Percentiles rank a stretch among this genome's conserved stretches.
Evolutionary conservation across 1,140 invertebrate genomes (phyloP).

Genomic region (Chironomus tepperi): DNA sequence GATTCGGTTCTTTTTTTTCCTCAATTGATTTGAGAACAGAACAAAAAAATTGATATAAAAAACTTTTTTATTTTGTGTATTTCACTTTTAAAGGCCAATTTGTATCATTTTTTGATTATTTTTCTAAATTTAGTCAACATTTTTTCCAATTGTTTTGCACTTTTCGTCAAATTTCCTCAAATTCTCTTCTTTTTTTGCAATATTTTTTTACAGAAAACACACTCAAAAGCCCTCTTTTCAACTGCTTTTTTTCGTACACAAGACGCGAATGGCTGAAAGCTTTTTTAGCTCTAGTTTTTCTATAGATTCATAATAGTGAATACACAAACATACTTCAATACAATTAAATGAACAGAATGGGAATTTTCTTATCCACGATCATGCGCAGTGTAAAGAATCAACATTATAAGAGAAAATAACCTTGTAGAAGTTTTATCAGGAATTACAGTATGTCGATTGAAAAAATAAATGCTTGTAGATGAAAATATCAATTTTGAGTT

Average conservation of each 20-base stretch:
- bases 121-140: not conserved
- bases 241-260: slow-evolving; percentile 2
- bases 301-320: slow-evolving; percentile 8
- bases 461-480: no score
- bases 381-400: no score
- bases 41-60: not conserved
- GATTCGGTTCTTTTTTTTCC: not conserved
- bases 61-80: not conserved
- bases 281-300: slow-evolving; percentile 17
- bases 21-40: not conserved
- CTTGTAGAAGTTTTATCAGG: no score
- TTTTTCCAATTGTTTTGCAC: not conserved
- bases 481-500: no score
- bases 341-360: not conserved
- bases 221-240: not conserved
- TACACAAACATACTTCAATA: slow-evolving; percentile 1
- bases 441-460: no score
- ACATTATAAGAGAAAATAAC: no score
- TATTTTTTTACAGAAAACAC: not conserved
- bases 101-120: not conserved
- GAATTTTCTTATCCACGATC: not conserved
- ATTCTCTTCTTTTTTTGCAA: not conserved
- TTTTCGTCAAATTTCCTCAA: not conserved
- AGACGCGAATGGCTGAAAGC: slow-evolving; percentile 13
- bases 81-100: slow-evolving; percentile 3